Conservation (phyloP, 2,797 vertebrate genomes). For the Rachycentron canadum region DNA sequence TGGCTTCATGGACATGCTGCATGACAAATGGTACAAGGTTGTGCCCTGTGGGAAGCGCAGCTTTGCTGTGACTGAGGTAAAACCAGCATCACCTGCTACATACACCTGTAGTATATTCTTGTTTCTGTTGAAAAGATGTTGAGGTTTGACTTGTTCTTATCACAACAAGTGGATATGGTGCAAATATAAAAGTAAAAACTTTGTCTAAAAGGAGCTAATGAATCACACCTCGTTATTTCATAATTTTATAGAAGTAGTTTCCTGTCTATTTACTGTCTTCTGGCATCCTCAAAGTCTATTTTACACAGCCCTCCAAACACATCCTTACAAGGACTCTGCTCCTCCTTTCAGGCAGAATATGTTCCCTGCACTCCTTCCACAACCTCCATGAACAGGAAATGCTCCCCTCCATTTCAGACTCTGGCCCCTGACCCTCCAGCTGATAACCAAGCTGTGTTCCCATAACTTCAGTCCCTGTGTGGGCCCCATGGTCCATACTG, state of each 20-base stretch:
- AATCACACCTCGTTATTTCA: not conserved
- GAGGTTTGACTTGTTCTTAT: not conserved
- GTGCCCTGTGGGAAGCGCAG: constrained; percentile 98
- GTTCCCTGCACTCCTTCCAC: not conserved
- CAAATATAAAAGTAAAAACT: not conserved
- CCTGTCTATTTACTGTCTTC: not conserved
- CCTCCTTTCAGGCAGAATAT: not conserved
- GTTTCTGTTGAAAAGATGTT: not conserved
- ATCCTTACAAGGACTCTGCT: not conserved
- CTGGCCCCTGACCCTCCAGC: constrained; percentile 39
- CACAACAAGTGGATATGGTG: not conserved
- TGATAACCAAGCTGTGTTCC: constrained; percentile 44
- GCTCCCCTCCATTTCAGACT: constrained; percentile 36
- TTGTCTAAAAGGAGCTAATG: not conserved
- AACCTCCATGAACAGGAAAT: constrained; percentile 27
- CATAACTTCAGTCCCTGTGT: constrained; percentile 24
- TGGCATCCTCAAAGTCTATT: not conserved
- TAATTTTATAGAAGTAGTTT: not conserved
- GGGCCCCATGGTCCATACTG: constrained; percentile 16
- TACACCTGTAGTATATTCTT: not conserved
- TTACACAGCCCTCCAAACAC: not conserved
- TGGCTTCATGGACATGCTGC: constrained; percentile 97
- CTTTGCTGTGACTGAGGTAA: constrained; percentile 96
- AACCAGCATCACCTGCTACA: constrained; percentile 2
- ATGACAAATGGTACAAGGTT: constrained; percentile 99